These are phyloP conservation scores for Phlogophora meticulosa DNA, from an alignment of 2,888 invertebrate species.

Conservation along the genomic window DNA sequence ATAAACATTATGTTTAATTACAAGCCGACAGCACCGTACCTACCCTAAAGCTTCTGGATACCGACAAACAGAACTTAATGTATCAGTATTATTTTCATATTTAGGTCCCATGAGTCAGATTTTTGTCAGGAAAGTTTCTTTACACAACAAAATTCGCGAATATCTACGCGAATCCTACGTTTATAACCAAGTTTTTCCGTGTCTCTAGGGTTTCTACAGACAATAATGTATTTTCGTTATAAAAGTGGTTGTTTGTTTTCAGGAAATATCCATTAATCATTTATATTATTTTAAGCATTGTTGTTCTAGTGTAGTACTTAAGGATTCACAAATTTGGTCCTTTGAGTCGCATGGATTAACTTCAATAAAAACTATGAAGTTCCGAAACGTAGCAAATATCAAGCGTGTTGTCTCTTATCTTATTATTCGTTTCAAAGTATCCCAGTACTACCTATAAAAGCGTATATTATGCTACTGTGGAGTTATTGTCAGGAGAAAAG, in stretches of 20 bases:
- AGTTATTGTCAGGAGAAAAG: too few relatives aligned
- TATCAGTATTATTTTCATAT: not conserved
- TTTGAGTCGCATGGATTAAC: too few relatives aligned
- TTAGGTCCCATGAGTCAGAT: not conserved
- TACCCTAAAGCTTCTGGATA: not conserved
- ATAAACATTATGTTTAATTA: conserved; percentile 12
- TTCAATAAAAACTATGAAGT: not conserved
- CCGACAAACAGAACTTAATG: not conserved
- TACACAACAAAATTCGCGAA: not conserved
- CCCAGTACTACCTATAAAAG: not conserved
- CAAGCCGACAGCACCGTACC: not conserved
- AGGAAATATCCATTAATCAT: too few relatives aligned
- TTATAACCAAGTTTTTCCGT: not conserved
- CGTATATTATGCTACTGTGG: too few relatives aligned
- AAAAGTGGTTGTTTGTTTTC: not conserved
- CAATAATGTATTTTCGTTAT: conserved; percentile 1
- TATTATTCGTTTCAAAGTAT: not conserved
- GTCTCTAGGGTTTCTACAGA: not conserved
- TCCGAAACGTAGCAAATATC: not conserved
- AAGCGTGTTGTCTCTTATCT: not conserved
- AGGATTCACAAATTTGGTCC: too few relatives aligned
- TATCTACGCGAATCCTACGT: not conserved
- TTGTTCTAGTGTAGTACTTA: too few relatives aligned
- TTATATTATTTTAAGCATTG: too few relatives aligned
- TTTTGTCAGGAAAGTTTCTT: not conserved